Evolutionary conservation across 2,888 invertebrate species (phyloP).

Genomic region (Nephrotoma appendiculata): DNA sequence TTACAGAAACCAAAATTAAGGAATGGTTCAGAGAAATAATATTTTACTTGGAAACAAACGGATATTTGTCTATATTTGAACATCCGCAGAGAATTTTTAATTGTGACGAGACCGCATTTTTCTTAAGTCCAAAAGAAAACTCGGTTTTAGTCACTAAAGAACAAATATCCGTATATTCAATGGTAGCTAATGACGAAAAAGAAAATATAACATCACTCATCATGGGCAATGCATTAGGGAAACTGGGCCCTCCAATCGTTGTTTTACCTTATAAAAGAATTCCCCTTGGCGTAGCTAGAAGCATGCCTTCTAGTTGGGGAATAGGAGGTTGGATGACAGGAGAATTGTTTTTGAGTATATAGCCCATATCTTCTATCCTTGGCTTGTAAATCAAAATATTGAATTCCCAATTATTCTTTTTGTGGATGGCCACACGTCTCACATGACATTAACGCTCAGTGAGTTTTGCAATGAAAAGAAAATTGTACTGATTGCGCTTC

Average conservation of each 20-base stretch:
- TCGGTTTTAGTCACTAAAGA: neutral
- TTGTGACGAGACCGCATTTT: no score
- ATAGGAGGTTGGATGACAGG: slow-evolving; percentile 31
- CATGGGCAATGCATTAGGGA: neutral
- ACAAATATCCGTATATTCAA: neutral
- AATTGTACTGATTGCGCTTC: slow-evolving; percentile 23
- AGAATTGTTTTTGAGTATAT: slow-evolving; percentile 26
- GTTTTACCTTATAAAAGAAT: slow-evolving; percentile 1
- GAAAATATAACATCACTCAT: neutral
- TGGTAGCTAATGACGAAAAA: neutral
- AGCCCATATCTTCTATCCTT: slow-evolving; percentile 25
- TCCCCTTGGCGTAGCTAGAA: neutral
- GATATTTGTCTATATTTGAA: no score
- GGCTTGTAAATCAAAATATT: slow-evolving; percentile 22
- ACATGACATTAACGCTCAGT: slow-evolving; percentile 23
- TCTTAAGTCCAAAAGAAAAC: no score
- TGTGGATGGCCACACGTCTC: slow-evolving; percentile 26
- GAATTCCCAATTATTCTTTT: slow-evolving; percentile 24
- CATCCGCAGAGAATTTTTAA: no score
- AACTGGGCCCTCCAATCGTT: neutral
- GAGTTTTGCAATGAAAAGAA: slow-evolving; percentile 25
- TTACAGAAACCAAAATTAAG: no score
- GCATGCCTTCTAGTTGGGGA: slow-evolving; percentile 18
- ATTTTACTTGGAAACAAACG: no score
- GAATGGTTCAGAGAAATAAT: no score